phyloP scores from a whole-genome alignment of 2,113 vertebrate species.

The Cairina moschata region DNA sequence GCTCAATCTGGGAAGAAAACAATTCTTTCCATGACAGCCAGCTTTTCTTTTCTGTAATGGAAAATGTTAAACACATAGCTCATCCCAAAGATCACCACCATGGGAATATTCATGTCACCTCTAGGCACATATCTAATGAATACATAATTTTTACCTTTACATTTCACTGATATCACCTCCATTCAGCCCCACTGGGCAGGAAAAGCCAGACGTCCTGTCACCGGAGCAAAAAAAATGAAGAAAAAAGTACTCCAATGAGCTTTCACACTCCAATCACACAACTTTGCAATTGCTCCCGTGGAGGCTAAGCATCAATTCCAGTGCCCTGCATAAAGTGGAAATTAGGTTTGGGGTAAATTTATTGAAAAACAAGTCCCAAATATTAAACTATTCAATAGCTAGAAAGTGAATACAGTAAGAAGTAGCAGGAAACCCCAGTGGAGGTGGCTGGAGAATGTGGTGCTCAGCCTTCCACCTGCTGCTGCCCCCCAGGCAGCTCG shows the following conservation, averaged over 20 bases:
- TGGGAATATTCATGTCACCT: background rate
- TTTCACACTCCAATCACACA: background rate
- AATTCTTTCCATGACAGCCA: background rate
- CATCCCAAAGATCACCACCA: background rate
- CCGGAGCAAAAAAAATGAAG: background rate
- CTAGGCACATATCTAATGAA: background rate
- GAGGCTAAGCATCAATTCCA: background rate
- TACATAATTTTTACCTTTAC: background rate
- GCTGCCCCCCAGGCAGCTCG: background rate
- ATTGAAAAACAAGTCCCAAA: background rate
- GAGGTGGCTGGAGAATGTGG: background rate
- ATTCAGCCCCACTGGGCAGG: background rate
- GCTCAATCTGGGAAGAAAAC: background rate
- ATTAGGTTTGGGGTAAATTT: background rate
- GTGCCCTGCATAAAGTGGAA: background rate
- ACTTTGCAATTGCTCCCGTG: background rate
- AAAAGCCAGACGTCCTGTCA: background rate
- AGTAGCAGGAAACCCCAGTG: accelerated
- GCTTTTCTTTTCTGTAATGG: background rate
- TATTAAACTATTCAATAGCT: background rate
- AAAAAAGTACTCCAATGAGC: background rate
- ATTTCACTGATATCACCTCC: background rate
- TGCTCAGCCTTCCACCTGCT: background rate
- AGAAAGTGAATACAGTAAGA: background rate
- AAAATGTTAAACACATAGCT: background rate